These are phyloP conservation scores for Perognathus longimembris DNA, from an alignment of 2,113 vertebrate genomes.

Conservation along the genomic window DNA sequence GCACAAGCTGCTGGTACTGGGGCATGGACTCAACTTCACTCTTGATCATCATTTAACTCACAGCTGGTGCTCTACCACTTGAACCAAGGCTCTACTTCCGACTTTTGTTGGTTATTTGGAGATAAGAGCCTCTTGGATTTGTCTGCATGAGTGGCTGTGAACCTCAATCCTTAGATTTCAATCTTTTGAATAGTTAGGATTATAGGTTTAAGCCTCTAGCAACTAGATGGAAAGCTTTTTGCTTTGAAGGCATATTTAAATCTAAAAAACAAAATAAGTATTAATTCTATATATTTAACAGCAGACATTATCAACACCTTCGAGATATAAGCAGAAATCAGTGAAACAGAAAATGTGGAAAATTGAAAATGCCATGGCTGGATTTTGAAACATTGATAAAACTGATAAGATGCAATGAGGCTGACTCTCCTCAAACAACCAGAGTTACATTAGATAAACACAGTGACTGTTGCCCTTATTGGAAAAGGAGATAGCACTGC, in stretches of 20 bases:
- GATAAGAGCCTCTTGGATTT: too few species aligned
- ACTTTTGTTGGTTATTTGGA: too few species aligned
- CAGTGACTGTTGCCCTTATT: slow-evolving; percentile 12
- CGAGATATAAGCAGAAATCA: background rate
- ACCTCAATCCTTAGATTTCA: too few species aligned
- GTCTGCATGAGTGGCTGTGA: too few species aligned
- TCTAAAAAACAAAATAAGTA: slow-evolving; percentile 22
- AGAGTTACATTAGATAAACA: background rate
- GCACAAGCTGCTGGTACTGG: too few species aligned
- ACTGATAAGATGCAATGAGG: background rate
- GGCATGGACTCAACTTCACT: too few species aligned
- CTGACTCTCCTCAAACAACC: slow-evolving; percentile 5
- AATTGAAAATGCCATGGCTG: background rate
- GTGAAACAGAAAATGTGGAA: background rate
- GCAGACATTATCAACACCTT: background rate
- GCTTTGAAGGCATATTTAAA: background rate
- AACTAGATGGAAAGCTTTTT: too few species aligned
- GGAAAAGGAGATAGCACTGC: background rate
- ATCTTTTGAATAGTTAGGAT: too few species aligned
- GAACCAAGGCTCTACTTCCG: too few species aligned
- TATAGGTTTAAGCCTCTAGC: too few species aligned
- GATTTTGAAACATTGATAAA: slow-evolving; percentile 11
- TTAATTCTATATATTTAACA: slow-evolving; percentile 16
- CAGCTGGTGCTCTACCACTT: too few species aligned
- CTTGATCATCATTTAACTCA: too few species aligned